Percentiles rank a stretch among this genome's conserved stretches.
Conservation (phyloP, 53 echinoderm and acorn worm species). For the Temnopleurus reevesii region DNA sequence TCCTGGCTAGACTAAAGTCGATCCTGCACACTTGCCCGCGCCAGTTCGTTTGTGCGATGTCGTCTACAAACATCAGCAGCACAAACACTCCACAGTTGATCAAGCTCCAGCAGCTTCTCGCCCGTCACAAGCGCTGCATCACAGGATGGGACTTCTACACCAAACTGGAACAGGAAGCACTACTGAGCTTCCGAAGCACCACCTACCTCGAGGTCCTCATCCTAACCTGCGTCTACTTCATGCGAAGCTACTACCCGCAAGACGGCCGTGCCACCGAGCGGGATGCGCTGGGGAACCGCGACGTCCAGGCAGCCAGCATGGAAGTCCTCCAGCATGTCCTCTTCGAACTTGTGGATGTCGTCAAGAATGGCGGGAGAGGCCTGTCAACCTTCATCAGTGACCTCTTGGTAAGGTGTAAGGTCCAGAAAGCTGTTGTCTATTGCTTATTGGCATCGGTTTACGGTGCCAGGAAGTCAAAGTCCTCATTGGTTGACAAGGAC, state of each 20-base stretch:
- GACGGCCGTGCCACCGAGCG: conserved; percentile 73
- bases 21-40: conserved; percentile 88
- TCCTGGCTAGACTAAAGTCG: conserved; percentile 80
- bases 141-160: conserved; percentile 91
- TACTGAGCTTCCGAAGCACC: conserved; percentile 83
- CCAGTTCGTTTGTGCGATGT: conserved; percentile 95
- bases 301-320: conserved; percentile 97
- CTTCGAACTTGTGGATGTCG: conserved; percentile 83
- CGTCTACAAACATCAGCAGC: conserved; percentile 98
- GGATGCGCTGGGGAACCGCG: conserved; percentile 87
- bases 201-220: conserved; percentile 96
- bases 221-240: conserved; percentile 93
- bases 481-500: conserved; percentile 53
- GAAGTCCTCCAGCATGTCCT: conserved; percentile 86
- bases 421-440: conserved; percentile 93
- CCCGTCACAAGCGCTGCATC: conserved; percentile 92
- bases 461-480: conserved; percentile 64
- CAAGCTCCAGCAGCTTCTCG: conserved; percentile 90
- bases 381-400: conserved; percentile 95
- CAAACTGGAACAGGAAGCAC: conserved; percentile 83
- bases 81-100: conserved; percentile 97
- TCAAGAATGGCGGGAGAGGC: conserved; percentile 87
- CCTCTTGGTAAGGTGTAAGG: conserved; percentile 87
- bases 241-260: conserved; percentile 89
- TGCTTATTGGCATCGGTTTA: conserved; percentile 94